These are phyloP conservation scores for Dynastes hyllus DNA, from an alignment of 2,888 invertebrate species.

Conservation along the genomic window DNA sequence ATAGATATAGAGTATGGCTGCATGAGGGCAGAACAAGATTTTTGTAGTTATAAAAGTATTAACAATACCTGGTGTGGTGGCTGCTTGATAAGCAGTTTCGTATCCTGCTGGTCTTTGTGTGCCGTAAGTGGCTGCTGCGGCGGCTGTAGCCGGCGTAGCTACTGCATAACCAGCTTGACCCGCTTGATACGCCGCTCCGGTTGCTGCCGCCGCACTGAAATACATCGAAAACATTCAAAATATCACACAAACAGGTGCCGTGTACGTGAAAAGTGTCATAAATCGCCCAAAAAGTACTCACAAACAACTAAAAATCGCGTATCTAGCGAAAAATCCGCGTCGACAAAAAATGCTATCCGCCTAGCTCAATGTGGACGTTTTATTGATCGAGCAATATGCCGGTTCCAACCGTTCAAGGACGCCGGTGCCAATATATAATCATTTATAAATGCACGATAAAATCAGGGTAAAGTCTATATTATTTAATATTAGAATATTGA, in stretches of 20 bases:
- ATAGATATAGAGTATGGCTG: slow-evolving; percentile 35
- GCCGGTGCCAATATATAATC: slow-evolving; percentile 61
- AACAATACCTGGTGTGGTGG: slow-evolving; percentile 76
- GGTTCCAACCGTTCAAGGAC: slow-evolving; percentile 70
- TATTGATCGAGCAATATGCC: slow-evolving; percentile 70
- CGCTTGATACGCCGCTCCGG: slow-evolving; percentile 88
- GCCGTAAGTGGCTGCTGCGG: slow-evolving; percentile 88
- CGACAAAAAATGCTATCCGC: slow-evolving; percentile 51
- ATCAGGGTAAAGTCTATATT: slow-evolving; percentile 28
- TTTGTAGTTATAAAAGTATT: background rate
- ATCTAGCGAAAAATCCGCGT: slow-evolving; percentile 44
- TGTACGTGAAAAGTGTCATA: slow-evolving; percentile 31
- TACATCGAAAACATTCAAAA: slow-evolving; percentile 49
- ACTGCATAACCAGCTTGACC: slow-evolving; percentile 90
- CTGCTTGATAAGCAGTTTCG: slow-evolving; percentile 89
- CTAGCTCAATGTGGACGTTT: slow-evolving; percentile 52
- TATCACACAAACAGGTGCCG: slow-evolving; percentile 48
- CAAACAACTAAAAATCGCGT: slow-evolving; percentile 38
- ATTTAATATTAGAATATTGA: slow-evolving; percentile 21
- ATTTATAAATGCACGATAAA: background rate
- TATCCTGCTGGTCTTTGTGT: slow-evolving; percentile 88
- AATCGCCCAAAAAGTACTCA: slow-evolving; percentile 45
- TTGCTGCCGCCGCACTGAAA: slow-evolving; percentile 78
- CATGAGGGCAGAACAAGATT: slow-evolving; percentile 41
- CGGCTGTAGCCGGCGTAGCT: slow-evolving; percentile 85